phyloP scores from a whole-genome alignment of 2,113 vertebrate species.

The Parotia lawesii region DNA sequence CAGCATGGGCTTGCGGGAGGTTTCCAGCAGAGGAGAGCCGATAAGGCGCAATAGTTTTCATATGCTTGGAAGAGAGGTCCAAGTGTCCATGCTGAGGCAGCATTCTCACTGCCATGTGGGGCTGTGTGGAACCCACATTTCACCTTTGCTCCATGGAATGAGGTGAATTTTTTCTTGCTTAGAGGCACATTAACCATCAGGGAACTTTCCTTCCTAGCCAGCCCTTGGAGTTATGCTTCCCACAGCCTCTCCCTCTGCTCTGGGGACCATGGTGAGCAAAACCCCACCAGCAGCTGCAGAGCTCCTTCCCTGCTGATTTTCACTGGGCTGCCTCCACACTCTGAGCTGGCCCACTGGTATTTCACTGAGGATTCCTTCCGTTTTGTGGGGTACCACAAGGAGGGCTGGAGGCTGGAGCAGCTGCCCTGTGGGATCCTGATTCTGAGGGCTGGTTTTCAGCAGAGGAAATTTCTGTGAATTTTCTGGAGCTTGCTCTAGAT shows the following conservation, averaged over 20 bases:
- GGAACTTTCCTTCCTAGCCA: not conserved
- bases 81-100: not conserved
- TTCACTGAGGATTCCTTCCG: not conserved
- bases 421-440: not conserved
- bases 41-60: slow-evolving; percentile 7
- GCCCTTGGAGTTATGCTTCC: not conserved
- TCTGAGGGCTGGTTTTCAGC: not conserved
- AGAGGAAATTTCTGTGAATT: not conserved
- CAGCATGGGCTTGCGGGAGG: not conserved
- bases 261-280: not conserved
- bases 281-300: not conserved
- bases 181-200: not conserved
- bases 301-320: not conserved
- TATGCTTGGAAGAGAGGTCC: not conserved
- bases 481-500: not conserved
- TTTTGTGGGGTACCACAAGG: not conserved
- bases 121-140: not conserved
- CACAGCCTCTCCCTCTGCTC: not conserved
- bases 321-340: not conserved
- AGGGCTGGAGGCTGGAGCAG: not conserved
- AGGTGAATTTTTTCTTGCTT: not conserved
- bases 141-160: not conserved
- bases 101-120: not conserved
- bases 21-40: not conserved
- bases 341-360: not conserved